Percentiles rank a stretch among this genome's conserved stretches.
These are phyloP conservation scores for Eurytemora carolleeae DNA, from an alignment of 1,140 invertebrate genomes.

Conservation along the genomic window DNA sequence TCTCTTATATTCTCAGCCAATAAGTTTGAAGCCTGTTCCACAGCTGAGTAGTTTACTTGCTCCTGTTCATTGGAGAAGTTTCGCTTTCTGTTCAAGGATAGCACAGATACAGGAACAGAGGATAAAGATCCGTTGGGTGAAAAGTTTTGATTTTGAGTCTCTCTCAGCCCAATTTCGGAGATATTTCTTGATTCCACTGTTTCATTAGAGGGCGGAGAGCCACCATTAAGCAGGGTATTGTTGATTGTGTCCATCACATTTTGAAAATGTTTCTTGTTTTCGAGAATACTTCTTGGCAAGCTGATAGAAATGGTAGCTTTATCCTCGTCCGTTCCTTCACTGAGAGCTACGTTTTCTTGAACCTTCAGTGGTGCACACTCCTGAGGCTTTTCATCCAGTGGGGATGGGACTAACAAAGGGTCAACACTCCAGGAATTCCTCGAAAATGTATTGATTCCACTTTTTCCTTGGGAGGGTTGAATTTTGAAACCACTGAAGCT, in stretches of 20 bases:
- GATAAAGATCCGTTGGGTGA: not conserved
- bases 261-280: not conserved
- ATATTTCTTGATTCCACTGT: not conserved
- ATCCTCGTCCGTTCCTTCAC: conserved; percentile 1
- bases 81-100: not conserved
- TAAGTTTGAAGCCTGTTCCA: too few species aligned
- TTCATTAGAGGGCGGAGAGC: not conserved
- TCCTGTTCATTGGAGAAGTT: not conserved
- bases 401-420: too few species aligned
- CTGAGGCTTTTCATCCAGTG: too few species aligned
- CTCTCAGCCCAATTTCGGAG: not conserved
- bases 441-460: too few species aligned
- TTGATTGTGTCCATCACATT: conserved; percentile 8
- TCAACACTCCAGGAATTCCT: too few species aligned
- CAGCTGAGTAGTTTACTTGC: not conserved
- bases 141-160: not conserved
- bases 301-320: conserved; percentile 6
- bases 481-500: too few species aligned
- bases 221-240: not conserved
- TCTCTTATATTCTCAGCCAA: too few species aligned
- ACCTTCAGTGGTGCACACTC: too few species aligned
- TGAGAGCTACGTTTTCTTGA: too few species aligned
- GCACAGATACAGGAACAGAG: not conserved
- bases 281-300: not conserved
- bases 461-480: too few species aligned